Conservation (phyloP, 2,888 invertebrate genomes). For the Drosophila phalerata region DNA sequence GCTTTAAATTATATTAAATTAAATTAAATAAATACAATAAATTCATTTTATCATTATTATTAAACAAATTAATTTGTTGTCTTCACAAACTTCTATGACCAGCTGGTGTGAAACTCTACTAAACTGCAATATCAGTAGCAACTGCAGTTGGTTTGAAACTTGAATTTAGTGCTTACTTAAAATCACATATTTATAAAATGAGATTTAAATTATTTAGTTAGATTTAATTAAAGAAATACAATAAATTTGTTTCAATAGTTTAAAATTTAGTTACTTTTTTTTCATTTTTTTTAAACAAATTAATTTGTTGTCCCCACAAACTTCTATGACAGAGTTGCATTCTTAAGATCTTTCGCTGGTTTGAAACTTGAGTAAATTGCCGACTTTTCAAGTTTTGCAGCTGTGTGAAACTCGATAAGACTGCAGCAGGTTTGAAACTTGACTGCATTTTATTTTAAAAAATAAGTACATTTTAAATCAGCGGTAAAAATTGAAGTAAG, state of each 20-base stretch:
- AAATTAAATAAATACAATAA: too few species aligned
- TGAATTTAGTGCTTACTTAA: not conserved
- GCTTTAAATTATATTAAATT: too few species aligned
- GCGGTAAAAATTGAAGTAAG: too few species aligned
- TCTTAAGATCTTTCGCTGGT: not conserved
- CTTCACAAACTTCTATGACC: too few species aligned
- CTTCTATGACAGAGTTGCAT: not conserved
- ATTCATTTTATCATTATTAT: too few species aligned
- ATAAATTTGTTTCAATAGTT: not conserved
- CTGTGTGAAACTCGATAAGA: not conserved
- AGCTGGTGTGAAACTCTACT: not conserved
- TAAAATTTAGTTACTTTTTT: too few species aligned
- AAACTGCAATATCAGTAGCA: not conserved
- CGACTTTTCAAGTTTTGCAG: not conserved
- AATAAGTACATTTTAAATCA: too few species aligned
- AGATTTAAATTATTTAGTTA: too few species aligned
- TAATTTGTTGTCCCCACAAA: too few species aligned
- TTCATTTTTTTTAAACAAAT: not conserved
- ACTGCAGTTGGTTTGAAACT: not conserved
- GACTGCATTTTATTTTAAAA: not conserved
- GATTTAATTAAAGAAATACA: too few species aligned
- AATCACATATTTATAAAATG: too few species aligned
- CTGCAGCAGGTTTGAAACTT: not conserved
- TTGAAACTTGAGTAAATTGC: not conserved
- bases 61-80: too few species aligned